Base-by-base conservation (phyloP, 2,113 vertebrate species). In the Ursus arctos region DNA sequence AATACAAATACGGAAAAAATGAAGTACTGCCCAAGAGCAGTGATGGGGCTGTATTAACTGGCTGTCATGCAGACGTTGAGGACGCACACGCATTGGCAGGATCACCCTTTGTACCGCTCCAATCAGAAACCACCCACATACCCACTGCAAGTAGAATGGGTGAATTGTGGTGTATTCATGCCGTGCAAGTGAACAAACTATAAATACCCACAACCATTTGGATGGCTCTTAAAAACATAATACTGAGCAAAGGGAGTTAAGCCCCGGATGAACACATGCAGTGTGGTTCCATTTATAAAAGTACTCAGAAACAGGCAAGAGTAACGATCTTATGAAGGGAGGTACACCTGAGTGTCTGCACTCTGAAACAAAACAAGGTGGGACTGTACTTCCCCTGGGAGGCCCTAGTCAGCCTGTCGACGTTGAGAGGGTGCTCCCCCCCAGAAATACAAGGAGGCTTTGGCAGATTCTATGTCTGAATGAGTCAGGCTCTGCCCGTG, bases 211-310 rank as follows among this genome's bases (percentile, higher is more conserved):
- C 47, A 40, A 40, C 59, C 26, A 33, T 53, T 69, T 82, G 76
- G 28, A 36, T 47, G 80, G 63, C 82, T 61, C 95, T 94, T 93
- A 82, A 83, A 65, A 88, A 49, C 51, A 86, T 26, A 69, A 86
- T 40, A 53, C 77, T 59, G 33, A 67, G n/a, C 51, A 59, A 79
- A 92, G n/a, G 36, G 69, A 84, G 11, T n/a, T n/a, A 57, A 91
- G 69, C 57, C 22, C 33, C 61, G 77, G 13, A 77, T 53, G 24
- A 83, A 76, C 16, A 31, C 19, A 63, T 13, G 80, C 1, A 43
- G 53, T 40, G 51, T 43, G 76, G 57, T 31, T 87, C 82, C 67
- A 53, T 67, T 90, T 84, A 81, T 40, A 55, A 80, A 65, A 92
- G 6, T 26, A 28, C 18, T 33, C 33, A 33, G 10, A 80, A 63